Percentiles rank a stretch among this genome's conserved stretches.
These are phyloP conservation scores for Zenarchopterus dispar DNA, from an alignment of 2,797 vertebrate species.

Conservation along the genomic window DNA sequence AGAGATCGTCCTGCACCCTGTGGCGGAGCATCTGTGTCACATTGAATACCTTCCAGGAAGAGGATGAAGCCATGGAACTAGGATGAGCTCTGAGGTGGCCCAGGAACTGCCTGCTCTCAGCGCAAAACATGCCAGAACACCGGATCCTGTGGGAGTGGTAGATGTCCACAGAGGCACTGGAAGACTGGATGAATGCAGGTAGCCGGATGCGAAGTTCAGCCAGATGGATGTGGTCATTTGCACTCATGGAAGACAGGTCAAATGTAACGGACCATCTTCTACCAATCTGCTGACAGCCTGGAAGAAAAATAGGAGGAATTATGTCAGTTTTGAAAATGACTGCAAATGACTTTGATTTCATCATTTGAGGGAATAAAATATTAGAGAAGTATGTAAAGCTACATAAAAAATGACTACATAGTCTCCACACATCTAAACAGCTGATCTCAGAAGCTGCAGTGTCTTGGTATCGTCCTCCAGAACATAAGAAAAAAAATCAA, in stretches of 20 bases:
- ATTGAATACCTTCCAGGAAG: slow-evolving; percentile 88
- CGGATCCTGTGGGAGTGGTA: slow-evolving; percentile 74
- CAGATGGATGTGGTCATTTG: slow-evolving; percentile 79
- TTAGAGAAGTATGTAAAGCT: too few species aligned
- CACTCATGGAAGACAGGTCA: slow-evolving; percentile 87
- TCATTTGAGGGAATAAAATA: too few species aligned
- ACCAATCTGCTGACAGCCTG: slow-evolving; percentile 81
- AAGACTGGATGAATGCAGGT: slow-evolving; percentile 56
- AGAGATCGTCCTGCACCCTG: slow-evolving; percentile 76
- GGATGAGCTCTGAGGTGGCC: slow-evolving; percentile 76
- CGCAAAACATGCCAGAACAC: slow-evolving; percentile 58
- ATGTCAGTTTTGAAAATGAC: slow-evolving; percentile 14
- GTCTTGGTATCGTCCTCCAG: too few species aligned
- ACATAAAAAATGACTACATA: too few species aligned
- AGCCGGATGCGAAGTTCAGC: slow-evolving; percentile 85
- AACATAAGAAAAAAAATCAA: too few species aligned
- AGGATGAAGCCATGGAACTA: slow-evolving; percentile 35
- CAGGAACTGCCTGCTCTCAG: slow-evolving; percentile 73
- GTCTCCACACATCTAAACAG: too few species aligned
- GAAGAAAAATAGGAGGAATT: slow-evolving; percentile 8
- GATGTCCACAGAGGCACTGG: slow-evolving; percentile 77
- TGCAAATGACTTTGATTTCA: too few species aligned
- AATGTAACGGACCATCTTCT: slow-evolving; percentile 86
- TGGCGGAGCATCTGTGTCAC: slow-evolving; percentile 79
- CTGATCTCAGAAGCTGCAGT: too few species aligned